Evolutionary conservation across 2,113 vertebrate genomes (phyloP).

Genomic region (Sebastes schlegelii): DNA sequence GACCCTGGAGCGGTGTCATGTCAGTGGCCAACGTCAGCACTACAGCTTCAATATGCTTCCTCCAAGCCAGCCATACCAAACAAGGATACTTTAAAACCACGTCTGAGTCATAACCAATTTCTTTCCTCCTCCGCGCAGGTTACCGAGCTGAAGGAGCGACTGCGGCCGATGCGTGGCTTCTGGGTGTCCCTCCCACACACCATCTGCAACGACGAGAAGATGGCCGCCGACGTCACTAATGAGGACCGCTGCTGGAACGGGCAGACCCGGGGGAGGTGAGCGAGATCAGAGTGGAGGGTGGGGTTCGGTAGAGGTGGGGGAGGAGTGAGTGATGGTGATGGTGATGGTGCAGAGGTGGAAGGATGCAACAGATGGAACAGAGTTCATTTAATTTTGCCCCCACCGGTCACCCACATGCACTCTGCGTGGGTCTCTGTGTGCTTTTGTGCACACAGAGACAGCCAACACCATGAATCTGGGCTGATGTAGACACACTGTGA

Average conservation of each 20-base stretch:
- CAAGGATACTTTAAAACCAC: constrained; percentile 54
- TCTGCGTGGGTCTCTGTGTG: constrained; percentile 48
- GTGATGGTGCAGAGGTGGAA: constrained; percentile 54
- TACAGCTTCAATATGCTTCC: constrained; percentile 42
- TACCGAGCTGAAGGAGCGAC: constrained; percentile 87
- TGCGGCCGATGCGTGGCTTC: constrained; percentile 88
- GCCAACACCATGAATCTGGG: not conserved
- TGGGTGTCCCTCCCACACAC: constrained; percentile 90
- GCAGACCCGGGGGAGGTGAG: constrained; percentile 80
- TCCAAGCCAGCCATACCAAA: constrained; percentile 53
- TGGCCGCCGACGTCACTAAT: constrained; percentile 87
- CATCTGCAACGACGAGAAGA: constrained; percentile 88
- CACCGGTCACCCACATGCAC: constrained; percentile 51
- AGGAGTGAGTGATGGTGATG: constrained; percentile 41
- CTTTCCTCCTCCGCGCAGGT: constrained; percentile 81
- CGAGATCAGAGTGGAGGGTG: constrained; percentile 18
- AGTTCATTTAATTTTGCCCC: constrained; percentile 64
- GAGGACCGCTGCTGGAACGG: constrained; percentile 93
- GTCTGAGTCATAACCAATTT: constrained; percentile 71
- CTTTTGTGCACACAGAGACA: constrained; percentile 30
- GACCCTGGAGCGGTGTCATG: constrained; percentile 41
- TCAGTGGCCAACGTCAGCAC: constrained; percentile 45
- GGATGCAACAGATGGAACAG: constrained; percentile 50
- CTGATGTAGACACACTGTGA: constrained; percentile 2
- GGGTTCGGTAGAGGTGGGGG: constrained; percentile 19